phyloP scores from a whole-genome alignment of 2,113 vertebrate species.

The Microtus ochrogaster region DNA sequence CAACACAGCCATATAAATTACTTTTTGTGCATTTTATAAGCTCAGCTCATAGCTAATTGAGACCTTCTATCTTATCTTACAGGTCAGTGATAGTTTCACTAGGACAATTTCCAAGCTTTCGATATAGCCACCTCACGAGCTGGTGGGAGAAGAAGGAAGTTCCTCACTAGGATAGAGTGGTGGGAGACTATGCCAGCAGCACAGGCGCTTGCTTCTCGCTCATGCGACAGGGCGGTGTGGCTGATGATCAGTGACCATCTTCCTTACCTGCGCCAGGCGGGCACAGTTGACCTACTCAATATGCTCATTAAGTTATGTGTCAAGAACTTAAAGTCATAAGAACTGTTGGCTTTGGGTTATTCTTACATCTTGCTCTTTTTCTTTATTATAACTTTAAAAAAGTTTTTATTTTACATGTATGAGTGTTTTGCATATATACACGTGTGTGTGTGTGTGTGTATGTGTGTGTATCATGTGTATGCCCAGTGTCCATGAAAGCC shows the following conservation, averaged over 20 bases:
- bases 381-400: not conserved
- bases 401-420: not conserved
- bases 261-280: not conserved
- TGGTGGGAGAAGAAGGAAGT: not conserved
- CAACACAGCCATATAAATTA: not conserved
- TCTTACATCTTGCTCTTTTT: not conserved
- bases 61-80: not conserved
- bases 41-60: conserved; percentile 1
- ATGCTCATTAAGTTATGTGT: not conserved
- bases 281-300: not conserved
- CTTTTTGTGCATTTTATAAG: not conserved
- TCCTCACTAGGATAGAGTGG: not conserved
- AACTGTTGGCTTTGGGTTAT: too few species aligned
- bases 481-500: not conserved
- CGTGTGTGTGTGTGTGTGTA: too few species aligned
- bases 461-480: not conserved
- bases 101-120: not conserved
- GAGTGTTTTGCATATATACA: not conserved
- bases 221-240: fast-evolving
- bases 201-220: not conserved
- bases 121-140: not conserved
- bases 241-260: too few species aligned
- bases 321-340: not conserved
- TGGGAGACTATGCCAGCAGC: not conserved
- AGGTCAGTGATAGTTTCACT: conserved; percentile 7